Conservation (phyloP, 2,113 vertebrate genomes). For the Nibea coibor region DNA sequence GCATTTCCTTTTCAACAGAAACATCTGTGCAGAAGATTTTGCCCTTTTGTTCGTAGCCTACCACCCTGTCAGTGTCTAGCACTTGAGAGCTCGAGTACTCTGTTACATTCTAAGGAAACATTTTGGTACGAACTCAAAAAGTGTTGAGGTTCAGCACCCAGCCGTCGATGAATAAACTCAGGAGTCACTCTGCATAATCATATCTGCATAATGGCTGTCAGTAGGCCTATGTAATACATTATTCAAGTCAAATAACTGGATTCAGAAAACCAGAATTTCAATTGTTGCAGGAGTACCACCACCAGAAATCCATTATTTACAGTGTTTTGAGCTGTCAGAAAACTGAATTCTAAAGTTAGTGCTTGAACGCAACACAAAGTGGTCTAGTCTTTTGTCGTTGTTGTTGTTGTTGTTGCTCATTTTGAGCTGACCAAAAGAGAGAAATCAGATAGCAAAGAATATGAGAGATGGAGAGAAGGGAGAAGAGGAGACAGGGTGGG, state of each 20-base stretch:
- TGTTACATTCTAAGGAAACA: too few relatives aligned
- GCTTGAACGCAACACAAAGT: neutral
- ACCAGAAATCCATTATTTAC: neutral
- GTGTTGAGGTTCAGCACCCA: neutral
- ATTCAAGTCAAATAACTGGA: neutral
- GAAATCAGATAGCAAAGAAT: neutral
- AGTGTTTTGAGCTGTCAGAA: neutral
- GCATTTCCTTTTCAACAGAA: neutral
- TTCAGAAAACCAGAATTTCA: neutral
- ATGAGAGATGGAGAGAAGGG: neutral
- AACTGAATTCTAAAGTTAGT: neutral
- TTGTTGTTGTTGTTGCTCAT: neutral
- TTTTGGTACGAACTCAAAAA: too few relatives aligned
- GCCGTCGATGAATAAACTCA: neutral
- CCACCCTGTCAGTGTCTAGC: neutral
- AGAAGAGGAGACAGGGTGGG: neutral
- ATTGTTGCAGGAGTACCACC: neutral
- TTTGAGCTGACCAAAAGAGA: conserved; percentile 1
- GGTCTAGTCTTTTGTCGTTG: too few relatives aligned
- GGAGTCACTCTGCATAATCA: neutral
- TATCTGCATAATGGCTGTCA: neutral
- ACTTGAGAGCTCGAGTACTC: neutral
- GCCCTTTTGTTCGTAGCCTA: neutral
- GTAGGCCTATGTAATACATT: neutral
- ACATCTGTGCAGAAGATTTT: neutral